Evolutionary conservation across 2,888 invertebrate genomes (phyloP), one percentile per base, ranked within the genome.

Genomic region (Polymixis lichenea): DNA sequence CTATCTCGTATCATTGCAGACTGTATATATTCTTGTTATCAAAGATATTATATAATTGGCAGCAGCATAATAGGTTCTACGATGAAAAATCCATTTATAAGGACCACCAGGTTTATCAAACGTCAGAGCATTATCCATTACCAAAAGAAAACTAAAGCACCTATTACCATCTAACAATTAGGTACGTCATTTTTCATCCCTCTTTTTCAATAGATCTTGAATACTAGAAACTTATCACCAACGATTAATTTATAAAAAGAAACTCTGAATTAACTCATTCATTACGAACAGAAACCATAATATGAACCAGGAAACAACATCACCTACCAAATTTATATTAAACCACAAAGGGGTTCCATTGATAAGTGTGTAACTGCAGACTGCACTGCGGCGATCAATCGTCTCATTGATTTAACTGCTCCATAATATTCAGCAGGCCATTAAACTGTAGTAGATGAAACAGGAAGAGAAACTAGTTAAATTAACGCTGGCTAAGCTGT

Each of bases 321-420:
- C n/a, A 28, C n/a, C 28, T 7, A 60, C 67, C 19, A 70, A 62
- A 78, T 84, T 78, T 65, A 77, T 49, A 70, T 72, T 75, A 51
- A 32, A 70, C 65, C 56, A 85, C 73, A 83, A 77, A 83, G 76
- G 61, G 62, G 66, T 15, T 51, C 62, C 78, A 80, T 86, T 85
- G 75, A 81, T 72, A 61, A 55, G 65, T 58, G 65, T 61, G 68
- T 76, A 78, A 74, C 64, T 82, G 74, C 80, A 72, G 53, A 72
- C 72, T 85, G 72, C 79, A 67, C 28, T 64, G 66, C 58, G 70
- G 61, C 71, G 61, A 85, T 87, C 83, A 83, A 87, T 87, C 86
- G 80, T 8, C 43, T 60, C 80, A 76, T 86, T 85, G 81, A 87
- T 85, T 70, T 87, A 58, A 85, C 67, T 78, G 75, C 67, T 66